phyloP scores from a whole-genome alignment of 2,888 invertebrate species.

The Eristalis intricaria region DNA sequence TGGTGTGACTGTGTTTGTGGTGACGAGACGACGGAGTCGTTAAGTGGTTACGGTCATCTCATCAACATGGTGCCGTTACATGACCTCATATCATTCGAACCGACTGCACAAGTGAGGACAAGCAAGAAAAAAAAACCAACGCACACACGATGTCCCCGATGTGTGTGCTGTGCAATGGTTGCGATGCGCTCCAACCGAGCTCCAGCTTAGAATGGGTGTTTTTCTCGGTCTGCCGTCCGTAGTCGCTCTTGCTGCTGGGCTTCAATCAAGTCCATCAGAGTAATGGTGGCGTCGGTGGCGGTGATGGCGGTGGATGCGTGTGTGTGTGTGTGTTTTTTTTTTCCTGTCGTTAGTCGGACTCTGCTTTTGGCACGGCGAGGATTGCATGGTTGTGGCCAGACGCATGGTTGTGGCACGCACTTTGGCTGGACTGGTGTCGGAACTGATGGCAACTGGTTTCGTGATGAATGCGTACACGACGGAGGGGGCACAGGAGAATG shows the following conservation, averaged over 20 bases:
- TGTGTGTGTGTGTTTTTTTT: background rate
- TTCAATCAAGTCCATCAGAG: constrained; percentile 44
- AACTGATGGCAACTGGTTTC: constrained; percentile 20
- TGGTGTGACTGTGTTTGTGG: constrained; percentile 33
- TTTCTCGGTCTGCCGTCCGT: background rate
- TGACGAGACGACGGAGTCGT: constrained; percentile 48
- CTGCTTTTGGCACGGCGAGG: background rate
- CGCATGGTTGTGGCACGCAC: constrained; percentile 8
- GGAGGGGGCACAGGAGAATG: background rate
- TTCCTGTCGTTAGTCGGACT: background rate
- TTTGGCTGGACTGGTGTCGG: background rate
- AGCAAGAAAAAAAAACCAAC: constrained; percentile 51
- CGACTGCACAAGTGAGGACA: constrained; percentile 33
- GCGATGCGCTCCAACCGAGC: background rate
- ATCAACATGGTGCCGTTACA: constrained; percentile 71
- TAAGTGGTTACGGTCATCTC: constrained; percentile 68
- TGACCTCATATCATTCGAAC: constrained; percentile 64
- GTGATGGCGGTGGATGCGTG: background rate
- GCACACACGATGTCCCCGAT: background rate
- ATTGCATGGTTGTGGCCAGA: constrained; percentile 14
- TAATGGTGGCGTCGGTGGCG: background rate
- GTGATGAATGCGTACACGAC: background rate
- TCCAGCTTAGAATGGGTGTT: constrained; percentile 13
- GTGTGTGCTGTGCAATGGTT: background rate
- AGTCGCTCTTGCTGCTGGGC: constrained; percentile 23